Base-by-base conservation (phyloP, 64 coral and sea anemone genomes). In the Catalaphyllia jardinei region DNA sequence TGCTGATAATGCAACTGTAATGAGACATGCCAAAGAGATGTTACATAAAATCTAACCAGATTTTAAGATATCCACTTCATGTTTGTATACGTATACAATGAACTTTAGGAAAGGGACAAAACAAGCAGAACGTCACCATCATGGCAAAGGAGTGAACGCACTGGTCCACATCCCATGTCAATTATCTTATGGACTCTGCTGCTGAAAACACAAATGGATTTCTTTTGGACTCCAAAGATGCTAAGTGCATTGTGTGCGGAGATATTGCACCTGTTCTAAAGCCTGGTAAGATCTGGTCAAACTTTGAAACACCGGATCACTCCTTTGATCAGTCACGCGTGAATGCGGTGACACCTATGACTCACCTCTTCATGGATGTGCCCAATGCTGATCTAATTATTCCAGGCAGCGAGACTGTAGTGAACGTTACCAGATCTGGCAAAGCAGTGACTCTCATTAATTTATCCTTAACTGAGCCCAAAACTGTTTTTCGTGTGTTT, bases 31-130 rank as follows among this genome's bases (percentile, higher is more conserved):
- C 4, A 79, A 90, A 73, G 93, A 94, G 49, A 52, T 86, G 6
- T 14, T 94, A 52, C 4, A 12, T 7, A 85, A 55, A 0, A 27
- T 79, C 8, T 79, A 55, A 31, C 88, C 93, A 20, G 80, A 72
- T 9, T 77, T 86, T 62, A 60, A 22, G 0, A 86, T 94, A 18
- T 94, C 87, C 24, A 89, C 79, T 10, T 94, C 92, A 1, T 78
- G 76, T 60, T 85, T 89, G 19, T 94, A 94, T 20, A 89, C 87
- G 3, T 94, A 94, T 38, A 94, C 92, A 49, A 76, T n/a, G 20
- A 93, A 93, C 31, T 93, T 89, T 28, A 50, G 29, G 28, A 83
- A 93, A 84, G 92, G 87, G 10, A 85, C 92, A 20, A 54, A 59
- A 1, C 93, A 94, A 93, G 86, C 92, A 16, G 73, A 83, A 85